Base-by-base conservation (phyloP, 2,797 vertebrate genomes). In the Danio kyathit region DNA sequence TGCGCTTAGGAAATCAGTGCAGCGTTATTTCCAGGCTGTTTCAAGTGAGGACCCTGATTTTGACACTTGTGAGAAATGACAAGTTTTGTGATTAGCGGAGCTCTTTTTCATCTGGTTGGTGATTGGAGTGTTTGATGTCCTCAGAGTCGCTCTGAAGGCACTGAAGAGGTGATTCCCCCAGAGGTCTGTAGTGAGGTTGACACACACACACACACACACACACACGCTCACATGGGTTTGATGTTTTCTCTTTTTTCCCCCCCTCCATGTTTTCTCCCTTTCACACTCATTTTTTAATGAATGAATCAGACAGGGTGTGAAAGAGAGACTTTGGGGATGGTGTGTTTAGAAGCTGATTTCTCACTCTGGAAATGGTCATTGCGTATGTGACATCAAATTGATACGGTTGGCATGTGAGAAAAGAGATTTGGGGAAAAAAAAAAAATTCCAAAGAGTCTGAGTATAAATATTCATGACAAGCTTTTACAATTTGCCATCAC, bases 91-190 rank as follows among this genome's bases (percentile, higher is more conserved):
- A 86, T 84, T 82, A 86, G 73, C 38, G 17, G 5, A 40, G 57
- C 69, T 78, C 67, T 82, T 82, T 79, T 84, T 84, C 75, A 80
- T 84, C 80, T 84, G 66, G 85, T 89, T 87, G 85, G 82, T 88
- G 86, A 89, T 86, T 83, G 84, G 81, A 81, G 85, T 76, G 54
- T 86, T 86, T 83, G 88, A 84, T 84, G 86, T 86, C 72, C 80
- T 81, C 54, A 48, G 70, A 79, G 48, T 66, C 74, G 66, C 82
- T 83, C 78, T 81, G 82, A 74, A 86, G 79, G 82, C 48, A 74
- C 72, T 83, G 74, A 88, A 78, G 79, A 82, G 74, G 44, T 74
- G 75, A 77, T 81, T 83, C 65, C 77, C 59, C 71, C 74, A 7
- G 67, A 83, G 82, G 74, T 85, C 43, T 52, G 12, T 41, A 69